Base-by-base conservation (phyloP, 2,113 vertebrate genomes). In the Sinocyclocheilus anshuiensis region DNA sequence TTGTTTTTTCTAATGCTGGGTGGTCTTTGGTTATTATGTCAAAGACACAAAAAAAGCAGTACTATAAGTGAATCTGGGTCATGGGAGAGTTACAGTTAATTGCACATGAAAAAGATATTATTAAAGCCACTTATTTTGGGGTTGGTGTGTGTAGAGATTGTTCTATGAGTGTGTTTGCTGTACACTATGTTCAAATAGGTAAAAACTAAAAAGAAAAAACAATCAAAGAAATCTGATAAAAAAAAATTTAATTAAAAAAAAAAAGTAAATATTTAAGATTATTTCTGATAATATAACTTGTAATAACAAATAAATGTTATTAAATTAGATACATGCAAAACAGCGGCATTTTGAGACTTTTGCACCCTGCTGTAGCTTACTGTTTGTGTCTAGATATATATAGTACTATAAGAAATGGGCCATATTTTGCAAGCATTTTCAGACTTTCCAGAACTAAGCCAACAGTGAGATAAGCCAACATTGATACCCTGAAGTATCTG, bases 351-450 rank as follows among this genome's bases (percentile, higher is more conserved):
- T 76, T 69, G 65, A 33, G 26, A 76, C 45, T 29, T 24, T 24
- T 48, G 22, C 72, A 4, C 12, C 72, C n/a, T 75, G 42, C 48
- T 33, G 48, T 55, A 77, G 53, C 76, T 8, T 39, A 39, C 39
- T 53, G 39, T 67, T 13, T 26, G 15, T 16, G 55, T n/a, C 13
- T 65, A 1, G 10, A 39, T 33, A 48, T 50, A 48, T 71, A 33
- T 20, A 33, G 42, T 33, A 63, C 53, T 85, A 33, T 55, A 77
- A 77, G 84, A 69, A 39, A 45, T 50, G 74, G 63, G 88, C 89
- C 79, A 89, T 90, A 89, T 89, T 86, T 55, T 55, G 15, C 53
- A 89, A 89, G 65, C 63, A 91, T 90, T 87, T 91, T 82, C 71
- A 85, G 87, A 82, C 86, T 88, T 88, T 72, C 48, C 57, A 55